Evolutionary conservation across 2,888 invertebrate genomes (phyloP).

Genomic region (Campoletis raptor): DNA sequence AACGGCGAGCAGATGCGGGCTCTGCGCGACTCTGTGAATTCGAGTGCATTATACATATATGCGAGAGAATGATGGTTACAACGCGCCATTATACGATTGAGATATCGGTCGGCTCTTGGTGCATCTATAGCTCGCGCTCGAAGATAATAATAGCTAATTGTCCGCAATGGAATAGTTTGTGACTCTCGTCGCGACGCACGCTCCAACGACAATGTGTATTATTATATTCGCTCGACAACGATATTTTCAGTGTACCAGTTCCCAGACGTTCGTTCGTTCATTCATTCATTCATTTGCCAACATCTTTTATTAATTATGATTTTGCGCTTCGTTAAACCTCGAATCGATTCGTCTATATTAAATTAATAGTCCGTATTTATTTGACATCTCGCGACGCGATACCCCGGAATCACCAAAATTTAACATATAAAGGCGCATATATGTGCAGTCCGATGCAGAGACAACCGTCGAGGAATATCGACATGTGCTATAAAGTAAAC

Average conservation of each 20-base stretch:
- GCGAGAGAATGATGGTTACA: not conserved
- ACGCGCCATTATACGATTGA: constrained; percentile 56
- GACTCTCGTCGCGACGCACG: constrained; percentile 43
- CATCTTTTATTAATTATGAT: constrained; percentile 22
- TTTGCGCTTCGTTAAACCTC: constrained; percentile 34
- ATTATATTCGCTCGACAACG: constrained; percentile 17
- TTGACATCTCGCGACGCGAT: not conserved
- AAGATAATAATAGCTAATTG: constrained; percentile 70
- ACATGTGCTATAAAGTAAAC: constrained; percentile 10
- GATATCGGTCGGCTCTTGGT: constrained; percentile 59
- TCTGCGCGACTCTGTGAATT: constrained; percentile 46
- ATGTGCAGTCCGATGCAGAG: no score
- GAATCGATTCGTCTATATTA: constrained; percentile 1
- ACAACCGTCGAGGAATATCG: not conserved
- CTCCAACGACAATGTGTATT: constrained; percentile 43
- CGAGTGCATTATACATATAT: constrained; percentile 46
- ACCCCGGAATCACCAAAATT: no score
- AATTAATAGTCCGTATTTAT: constrained; percentile 1
- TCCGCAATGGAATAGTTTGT: constrained; percentile 55
- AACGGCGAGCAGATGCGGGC: constrained; percentile 67
- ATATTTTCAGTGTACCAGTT: constrained; percentile 47
- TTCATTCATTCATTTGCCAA: constrained; percentile 40
- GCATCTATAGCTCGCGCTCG: constrained; percentile 59
- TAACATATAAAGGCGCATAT: no score
- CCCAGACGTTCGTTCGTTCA: constrained; percentile 17